Percentiles rank a stretch among this genome's conserved stretches.
These are phyloP conservation scores for Nesidiocoris tenuis DNA, from an alignment of 2,888 invertebrate species.

Conservation along the genomic window DNA sequence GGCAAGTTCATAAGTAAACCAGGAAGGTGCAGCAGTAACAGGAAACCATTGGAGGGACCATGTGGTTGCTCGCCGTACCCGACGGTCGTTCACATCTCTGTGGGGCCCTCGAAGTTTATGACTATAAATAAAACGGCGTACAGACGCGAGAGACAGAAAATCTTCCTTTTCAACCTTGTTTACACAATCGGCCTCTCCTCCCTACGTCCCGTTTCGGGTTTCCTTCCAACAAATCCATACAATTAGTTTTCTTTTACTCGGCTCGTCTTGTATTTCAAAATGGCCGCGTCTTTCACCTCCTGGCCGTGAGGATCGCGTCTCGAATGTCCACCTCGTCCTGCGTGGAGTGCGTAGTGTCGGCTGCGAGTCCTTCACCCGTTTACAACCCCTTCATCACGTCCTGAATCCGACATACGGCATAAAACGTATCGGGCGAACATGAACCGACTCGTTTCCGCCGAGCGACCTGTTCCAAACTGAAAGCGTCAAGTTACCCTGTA, in stretches of 20 bases:
- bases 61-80: not conserved
- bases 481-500: not conserved
- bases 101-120: not conserved
- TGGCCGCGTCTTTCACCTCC: constrained; percentile 5
- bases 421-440: not conserved
- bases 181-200: constrained; percentile 35
- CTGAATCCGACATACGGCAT: not conserved
- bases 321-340: not conserved
- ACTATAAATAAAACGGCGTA: constrained; percentile 27
- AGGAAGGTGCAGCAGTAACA: too few relatives aligned
- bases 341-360: not conserved
- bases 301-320: not conserved
- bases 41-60: not conserved
- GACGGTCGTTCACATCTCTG: not conserved
- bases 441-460: not conserved
- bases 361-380: not conserved
- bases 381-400: not conserved
- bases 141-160: not conserved
- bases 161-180: constrained; percentile 38
- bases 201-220: constrained; percentile 21
- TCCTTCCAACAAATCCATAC: constrained; percentile 43
- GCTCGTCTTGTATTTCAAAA: constrained; percentile 38
- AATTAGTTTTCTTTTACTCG: constrained; percentile 43
- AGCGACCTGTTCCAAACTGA: not conserved
- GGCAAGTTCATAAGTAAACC: too few relatives aligned